Evolutionary conservation across 2,113 vertebrate genomes (phyloP).

Genomic region (Oxyruncus cristatus): DNA sequence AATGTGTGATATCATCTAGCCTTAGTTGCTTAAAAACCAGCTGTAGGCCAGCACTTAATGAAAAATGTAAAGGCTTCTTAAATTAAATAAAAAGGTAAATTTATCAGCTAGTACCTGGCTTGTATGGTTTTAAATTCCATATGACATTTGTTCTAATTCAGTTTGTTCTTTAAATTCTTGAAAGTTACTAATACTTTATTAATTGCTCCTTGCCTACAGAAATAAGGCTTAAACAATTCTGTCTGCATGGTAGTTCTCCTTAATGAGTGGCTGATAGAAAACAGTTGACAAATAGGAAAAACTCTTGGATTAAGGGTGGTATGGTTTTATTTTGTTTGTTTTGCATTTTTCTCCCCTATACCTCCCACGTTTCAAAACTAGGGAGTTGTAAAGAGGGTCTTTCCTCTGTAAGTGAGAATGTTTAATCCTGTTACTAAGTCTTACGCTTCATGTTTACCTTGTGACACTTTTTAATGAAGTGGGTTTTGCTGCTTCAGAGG

Average conservation of each 20-base stretch:
- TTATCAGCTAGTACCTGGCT: neutral
- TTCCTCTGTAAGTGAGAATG: neutral
- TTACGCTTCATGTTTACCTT: neutral
- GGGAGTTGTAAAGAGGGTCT: neutral
- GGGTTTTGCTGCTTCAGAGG: neutral
- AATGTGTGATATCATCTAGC: neutral
- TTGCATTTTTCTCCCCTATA: neutral
- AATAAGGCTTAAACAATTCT: neutral
- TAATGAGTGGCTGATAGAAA: neutral
- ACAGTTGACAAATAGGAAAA: neutral
- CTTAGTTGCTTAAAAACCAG: neutral
- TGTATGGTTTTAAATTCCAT: neutral
- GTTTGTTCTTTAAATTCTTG: neutral
- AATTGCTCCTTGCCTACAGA: neutral
- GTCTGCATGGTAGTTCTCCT: neutral
- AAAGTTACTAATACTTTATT: neutral
- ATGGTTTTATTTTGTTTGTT: neutral
- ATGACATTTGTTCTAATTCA: neutral
- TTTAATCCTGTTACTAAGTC: slow-evolving; percentile 24
- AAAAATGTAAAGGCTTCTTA: neutral
- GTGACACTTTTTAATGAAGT: neutral
- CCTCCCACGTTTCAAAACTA: neutral
- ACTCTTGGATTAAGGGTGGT: neutral
- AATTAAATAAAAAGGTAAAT: neutral
- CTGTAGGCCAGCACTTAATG: neutral